phyloP scores from a whole-genome alignment of 2,888 invertebrate genomes.

The Lasioglossum pauxillum region DNA sequence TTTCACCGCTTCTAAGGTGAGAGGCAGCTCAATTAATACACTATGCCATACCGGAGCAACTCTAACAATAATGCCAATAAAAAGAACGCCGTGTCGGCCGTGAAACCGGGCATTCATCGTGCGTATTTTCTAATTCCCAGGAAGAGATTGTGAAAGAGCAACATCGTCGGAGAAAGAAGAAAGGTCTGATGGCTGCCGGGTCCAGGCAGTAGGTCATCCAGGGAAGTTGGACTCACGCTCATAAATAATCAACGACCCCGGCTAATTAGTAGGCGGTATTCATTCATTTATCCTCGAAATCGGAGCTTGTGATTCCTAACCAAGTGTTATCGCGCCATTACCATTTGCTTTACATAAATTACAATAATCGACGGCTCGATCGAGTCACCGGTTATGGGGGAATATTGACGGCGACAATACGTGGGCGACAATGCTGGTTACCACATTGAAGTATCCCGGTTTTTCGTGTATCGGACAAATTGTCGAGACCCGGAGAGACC shows the following conservation, averaged over 20 bases:
- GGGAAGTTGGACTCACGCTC: slow-evolving; percentile 6
- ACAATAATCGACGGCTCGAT: neutral
- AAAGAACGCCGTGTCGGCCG: neutral
- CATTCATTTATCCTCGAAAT: slow-evolving; percentile 13
- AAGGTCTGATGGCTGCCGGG: neutral
- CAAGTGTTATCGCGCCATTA: slow-evolving; percentile 16
- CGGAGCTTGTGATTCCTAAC: neutral
- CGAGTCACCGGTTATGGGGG: neutral
- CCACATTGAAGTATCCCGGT: neutral
- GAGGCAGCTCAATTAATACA: neutral
- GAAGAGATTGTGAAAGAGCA: slow-evolving; percentile 23
- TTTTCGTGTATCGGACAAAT: neutral
- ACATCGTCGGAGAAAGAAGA: slow-evolving; percentile 2
- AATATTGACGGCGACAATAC: neutral
- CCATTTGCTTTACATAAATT: slow-evolving; percentile 24
- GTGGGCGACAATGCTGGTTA: neutral
- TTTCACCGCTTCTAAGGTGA: neutral
- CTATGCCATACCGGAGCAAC: neutral
- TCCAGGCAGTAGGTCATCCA: slow-evolving; percentile 24
- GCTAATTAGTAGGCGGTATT: neutral
- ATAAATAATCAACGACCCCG: slow-evolving; percentile 23
- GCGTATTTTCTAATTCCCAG: slow-evolving; percentile 31
- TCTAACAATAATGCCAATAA: slow-evolving; percentile 3
- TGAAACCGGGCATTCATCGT: slow-evolving; percentile 10
- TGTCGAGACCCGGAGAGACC: neutral